These are phyloP conservation scores for Melanotaenia nigrans DNA, from an alignment of 2,797 vertebrate genomes.

Conservation along the genomic window DNA sequence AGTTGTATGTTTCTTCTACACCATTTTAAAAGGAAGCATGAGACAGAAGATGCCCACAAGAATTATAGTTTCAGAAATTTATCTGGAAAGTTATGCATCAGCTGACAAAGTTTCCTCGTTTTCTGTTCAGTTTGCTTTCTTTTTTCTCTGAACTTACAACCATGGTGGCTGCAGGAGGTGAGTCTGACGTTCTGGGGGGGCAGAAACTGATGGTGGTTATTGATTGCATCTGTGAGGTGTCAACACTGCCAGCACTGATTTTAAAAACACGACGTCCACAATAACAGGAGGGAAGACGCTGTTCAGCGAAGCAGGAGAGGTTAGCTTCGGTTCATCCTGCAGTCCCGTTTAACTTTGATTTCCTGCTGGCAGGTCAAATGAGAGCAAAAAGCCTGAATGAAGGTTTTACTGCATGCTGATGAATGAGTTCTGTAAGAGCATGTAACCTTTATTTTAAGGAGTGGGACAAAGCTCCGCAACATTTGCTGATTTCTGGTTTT, in stretches of 20 bases:
- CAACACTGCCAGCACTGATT: slow-evolving; percentile 47
- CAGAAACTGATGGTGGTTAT: neutral
- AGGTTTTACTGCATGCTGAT: neutral
- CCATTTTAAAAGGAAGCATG: neutral
- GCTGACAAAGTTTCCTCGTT: neutral
- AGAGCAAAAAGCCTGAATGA: slow-evolving; percentile 8
- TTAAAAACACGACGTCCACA: slow-evolving; percentile 3
- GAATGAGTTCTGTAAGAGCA: neutral
- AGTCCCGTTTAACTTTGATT: slow-evolving; percentile 34
- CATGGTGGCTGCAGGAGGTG: slow-evolving; percentile 7
- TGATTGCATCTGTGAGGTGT: slow-evolving; percentile 7
- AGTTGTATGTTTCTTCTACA: neutral
- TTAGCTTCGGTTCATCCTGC: neutral
- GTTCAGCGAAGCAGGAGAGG: neutral
- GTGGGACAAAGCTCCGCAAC: neutral
- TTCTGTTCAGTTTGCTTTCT: slow-evolving; percentile 12
- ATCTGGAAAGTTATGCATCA: neutral
- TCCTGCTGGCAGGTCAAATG: slow-evolving; percentile 73
- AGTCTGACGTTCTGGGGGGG: neutral
- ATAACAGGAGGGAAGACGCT: neutral
- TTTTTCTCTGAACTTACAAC: slow-evolving; percentile 33
- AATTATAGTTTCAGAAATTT: slow-evolving; percentile 4
- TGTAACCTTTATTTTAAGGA: slow-evolving; percentile 22
- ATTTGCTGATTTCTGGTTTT: neutral
- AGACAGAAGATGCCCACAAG: slow-evolving; percentile 9